Evolutionary conservation across 2,113 vertebrate genomes (phyloP).

Genomic region (Petrocephalus zakoni): DNA sequence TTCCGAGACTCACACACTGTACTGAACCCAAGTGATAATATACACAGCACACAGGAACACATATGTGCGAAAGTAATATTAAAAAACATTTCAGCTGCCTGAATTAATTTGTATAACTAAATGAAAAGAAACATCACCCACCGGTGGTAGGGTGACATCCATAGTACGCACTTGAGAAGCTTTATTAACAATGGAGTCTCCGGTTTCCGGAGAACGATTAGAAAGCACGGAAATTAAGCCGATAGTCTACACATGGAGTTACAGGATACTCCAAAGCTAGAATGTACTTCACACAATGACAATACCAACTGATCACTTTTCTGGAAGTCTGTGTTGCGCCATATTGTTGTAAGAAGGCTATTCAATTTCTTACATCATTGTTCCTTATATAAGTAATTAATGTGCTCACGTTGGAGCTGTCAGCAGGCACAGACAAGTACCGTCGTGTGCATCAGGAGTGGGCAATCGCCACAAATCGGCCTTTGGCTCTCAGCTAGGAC

Average conservation of each 20-base stretch:
- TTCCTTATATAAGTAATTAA: conserved; percentile 1
- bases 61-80: neutral
- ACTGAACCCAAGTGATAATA: neutral
- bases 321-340: neutral
- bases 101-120: neutral
- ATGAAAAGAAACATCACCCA: neutral
- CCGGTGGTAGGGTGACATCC: neutral
- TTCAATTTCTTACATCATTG: neutral
- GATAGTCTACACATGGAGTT: neutral
- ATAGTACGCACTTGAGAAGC: neutral
- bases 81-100: neutral
- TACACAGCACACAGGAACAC: neutral
- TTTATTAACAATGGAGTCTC: neutral
- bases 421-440: neutral
- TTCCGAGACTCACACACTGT: conserved; percentile 1
- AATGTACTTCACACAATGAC: neutral
- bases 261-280: neutral
- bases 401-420: neutral
- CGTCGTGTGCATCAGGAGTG: neutral
- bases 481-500: neutral
- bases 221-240: neutral
- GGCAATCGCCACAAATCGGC: neutral
- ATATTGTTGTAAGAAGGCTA: neutral
- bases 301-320: neutral
- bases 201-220: neutral